phyloP scores from a whole-genome alignment of 2,113 vertebrate genomes.

The Carassius gibelio region DNA sequence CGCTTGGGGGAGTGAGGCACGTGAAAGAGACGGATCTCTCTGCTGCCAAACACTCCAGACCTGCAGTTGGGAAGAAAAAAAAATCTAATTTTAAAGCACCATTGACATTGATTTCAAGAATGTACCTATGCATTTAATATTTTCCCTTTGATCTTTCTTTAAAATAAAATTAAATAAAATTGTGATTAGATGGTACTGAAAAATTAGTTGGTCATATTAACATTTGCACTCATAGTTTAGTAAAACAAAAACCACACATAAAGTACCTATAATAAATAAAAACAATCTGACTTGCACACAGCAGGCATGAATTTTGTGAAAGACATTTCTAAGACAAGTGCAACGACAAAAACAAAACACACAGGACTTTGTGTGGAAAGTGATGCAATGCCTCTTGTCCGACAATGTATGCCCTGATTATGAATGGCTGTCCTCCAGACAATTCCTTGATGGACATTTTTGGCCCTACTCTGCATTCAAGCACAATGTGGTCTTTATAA shows the following conservation, averaged over 20 bases:
- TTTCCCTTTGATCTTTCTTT: not conserved
- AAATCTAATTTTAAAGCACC: not conserved
- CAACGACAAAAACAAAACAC: not conserved
- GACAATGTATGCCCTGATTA: not conserved
- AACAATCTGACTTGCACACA: not conserved
- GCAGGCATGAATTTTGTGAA: not conserved
- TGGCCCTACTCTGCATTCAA: slow-evolving; percentile 11
- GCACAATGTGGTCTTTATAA: slow-evolving; percentile 29
- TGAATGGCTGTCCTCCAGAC: slow-evolving; percentile 7
- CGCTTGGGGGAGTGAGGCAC: slow-evolving; percentile 59
- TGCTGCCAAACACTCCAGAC: not conserved
- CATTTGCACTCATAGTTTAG: not conserved
- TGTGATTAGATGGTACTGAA: not conserved
- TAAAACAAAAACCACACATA: not conserved
- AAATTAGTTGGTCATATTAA: not conserved
- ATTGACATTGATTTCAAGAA: not conserved
- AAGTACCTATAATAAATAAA: not conserved
- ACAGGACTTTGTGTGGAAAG: slow-evolving; percentile 14
- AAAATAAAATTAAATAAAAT: not conserved
- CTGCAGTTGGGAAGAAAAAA: slow-evolving; percentile 33
- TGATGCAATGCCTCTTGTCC: not conserved
- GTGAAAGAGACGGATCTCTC: slow-evolving; percentile 10
- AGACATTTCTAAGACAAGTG: slow-evolving; percentile 5
- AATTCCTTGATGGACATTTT: slow-evolving; percentile 22
- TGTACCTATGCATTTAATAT: not conserved